Evolutionary conservation across 2,888 invertebrate species (phyloP), one percentile per base, ranked within the genome.

Genomic region (Embidobia sp.): DNA sequence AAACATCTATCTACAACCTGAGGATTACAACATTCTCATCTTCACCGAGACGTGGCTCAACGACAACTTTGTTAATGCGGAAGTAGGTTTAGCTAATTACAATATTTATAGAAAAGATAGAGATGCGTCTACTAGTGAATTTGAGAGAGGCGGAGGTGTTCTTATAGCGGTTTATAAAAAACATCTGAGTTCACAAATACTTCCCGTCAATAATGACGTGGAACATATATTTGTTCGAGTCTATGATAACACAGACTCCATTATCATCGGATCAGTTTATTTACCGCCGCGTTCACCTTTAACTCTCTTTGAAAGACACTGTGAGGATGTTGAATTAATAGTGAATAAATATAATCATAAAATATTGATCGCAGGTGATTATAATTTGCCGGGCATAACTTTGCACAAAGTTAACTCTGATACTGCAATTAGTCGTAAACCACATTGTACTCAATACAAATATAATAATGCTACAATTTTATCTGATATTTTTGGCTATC

Each of bases 201-300:
- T 22, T 22, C 16, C n/a, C n/a, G n/a, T n/a, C n/a, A n/a, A 44
- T 8, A 16, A 22, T 3, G 22, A 44, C 5, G 8, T 19, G 6
- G 44, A 44, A 44, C 27, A 48, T 1, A 7, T 48, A 7, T 48
- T 27, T n/a, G 15, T 48, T 7, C 7, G 7, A 15, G 15, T 48
- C 7, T 11, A 26, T 2, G 11, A 5, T 5, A 11, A 27, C 2
- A 13, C 7, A 15, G 22, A 26, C 8, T 11, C 5, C n/a, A 22
- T 53, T 15, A 53, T 53, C 5, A 37, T 53, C 10, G 53, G 35
- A 2, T n/a, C 37, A 13, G n/a, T 53, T n/a, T 53, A 53, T 26
- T 11, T 53, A 5, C 53, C 11, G 8, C 53, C 53, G 1, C 22
- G 37, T 15, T n/a, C 53, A 37, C 37, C 37, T 5, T 8, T n/a